Evolutionary conservation across 2,113 vertebrate genomes (phyloP), one percentile per base, ranked within the genome.

Genomic region (Sapayoa aenigma): DNA sequence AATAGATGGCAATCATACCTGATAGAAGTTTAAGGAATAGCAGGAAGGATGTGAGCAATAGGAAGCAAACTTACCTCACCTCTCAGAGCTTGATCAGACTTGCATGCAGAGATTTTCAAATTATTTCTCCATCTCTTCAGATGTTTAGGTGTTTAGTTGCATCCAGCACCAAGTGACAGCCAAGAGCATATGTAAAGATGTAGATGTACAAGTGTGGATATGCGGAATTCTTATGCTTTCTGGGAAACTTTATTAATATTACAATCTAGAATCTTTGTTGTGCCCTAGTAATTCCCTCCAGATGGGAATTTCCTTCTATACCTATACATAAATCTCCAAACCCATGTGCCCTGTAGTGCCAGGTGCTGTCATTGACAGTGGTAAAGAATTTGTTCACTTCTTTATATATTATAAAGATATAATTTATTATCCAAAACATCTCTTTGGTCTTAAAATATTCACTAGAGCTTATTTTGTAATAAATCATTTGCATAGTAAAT

Each of bases 61-160:
- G 90, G 93, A 96, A 97, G 69, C 66, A 90, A 53, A 33, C 33
- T 92, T 93, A 86, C 88, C 85, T 96, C 93, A 97, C 73, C 90
- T 78, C 52, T 30, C 68, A 23, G 58, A 96, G 85, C 93, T 46
- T 96, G 92, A 95, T 66, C 69, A 84, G 93, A 89, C 94, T 93
- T 96, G 96, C 76, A 79, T 3, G 0, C 39, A 77, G 72, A 31
- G 35, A 63, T 63, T n/a, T 9, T 50, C 37, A 72, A 89, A 84
- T 94, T 60, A 72, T 90, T 90, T 93, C 79, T 6, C 85, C 73
- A 65, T 47, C 62, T 85, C 84, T 56, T 82, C 7, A 62, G 73
- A 72, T 82, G 84, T 42, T 42, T 52, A 82, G 92, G 58, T 20
- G 82, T 8, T 52, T 83, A 58, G 56, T 60, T 86, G 76, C 49